phyloP scores from a whole-genome alignment of 2,113 vertebrate species.

The Spheniscus mendiculus region DNA sequence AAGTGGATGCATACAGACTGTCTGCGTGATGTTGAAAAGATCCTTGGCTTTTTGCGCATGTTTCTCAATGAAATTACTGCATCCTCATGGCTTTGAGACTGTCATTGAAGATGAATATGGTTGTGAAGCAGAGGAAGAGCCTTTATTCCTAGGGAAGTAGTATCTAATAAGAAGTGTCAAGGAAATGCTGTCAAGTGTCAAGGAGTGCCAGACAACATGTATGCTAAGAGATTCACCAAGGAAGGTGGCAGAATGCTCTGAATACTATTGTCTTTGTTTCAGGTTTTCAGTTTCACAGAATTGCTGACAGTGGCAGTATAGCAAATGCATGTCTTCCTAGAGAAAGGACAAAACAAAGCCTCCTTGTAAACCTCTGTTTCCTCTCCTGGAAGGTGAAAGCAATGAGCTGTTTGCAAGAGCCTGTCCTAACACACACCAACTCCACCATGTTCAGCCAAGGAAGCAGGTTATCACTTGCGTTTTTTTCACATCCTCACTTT shows the following conservation, averaged over 20 bases:
- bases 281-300: background rate
- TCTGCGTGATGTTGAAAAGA: background rate
- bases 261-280: background rate
- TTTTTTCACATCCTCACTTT: background rate
- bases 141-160: conserved; percentile 71
- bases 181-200: conserved; percentile 19
- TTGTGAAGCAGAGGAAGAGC: background rate
- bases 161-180: conserved; percentile 71
- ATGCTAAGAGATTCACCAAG: background rate
- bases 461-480: background rate
- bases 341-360: background rate
- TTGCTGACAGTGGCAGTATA: background rate
- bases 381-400: background rate
- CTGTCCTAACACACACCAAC: background rate
- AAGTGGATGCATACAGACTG: background rate
- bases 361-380: background rate
- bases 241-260: background rate
- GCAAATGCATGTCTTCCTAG: background rate
- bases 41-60: background rate
- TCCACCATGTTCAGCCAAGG: background rate
- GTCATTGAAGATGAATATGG: background rate
- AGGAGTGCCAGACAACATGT: background rate
- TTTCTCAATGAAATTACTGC: background rate
- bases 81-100: conserved; percentile 3
- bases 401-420: background rate